phyloP scores from a whole-genome alignment of 2,888 invertebrate species.

The Lasioglossum villosulum region DNA sequence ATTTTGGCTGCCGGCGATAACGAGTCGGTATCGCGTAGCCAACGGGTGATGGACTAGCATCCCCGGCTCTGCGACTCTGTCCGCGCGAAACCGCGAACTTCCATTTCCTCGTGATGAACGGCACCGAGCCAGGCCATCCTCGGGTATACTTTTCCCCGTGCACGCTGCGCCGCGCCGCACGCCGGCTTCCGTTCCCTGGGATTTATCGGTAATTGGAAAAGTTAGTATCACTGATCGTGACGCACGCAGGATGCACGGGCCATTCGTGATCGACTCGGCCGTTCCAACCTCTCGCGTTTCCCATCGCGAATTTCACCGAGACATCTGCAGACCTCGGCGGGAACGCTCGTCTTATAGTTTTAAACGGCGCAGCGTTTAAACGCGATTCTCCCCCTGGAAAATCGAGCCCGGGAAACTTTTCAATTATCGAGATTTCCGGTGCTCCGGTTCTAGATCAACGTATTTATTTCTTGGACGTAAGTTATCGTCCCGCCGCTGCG shows the following conservation, averaged over 20 bases:
- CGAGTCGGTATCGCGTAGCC: neutral
- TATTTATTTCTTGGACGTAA: conserved; percentile 30
- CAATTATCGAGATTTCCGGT: conserved; percentile 37
- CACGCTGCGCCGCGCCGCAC: conserved; percentile 12
- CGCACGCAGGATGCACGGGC: conserved; percentile 35
- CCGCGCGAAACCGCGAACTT: conserved; percentile 7
- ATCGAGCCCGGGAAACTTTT: conserved; percentile 18
- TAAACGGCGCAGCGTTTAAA: conserved; percentile 28
- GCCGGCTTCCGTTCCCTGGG: conserved; percentile 34
- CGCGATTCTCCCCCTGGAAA: neutral
- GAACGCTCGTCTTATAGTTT: neutral
- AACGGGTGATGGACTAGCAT: conserved; percentile 5
- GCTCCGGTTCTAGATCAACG: neutral
- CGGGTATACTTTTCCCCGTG: conserved; percentile 24
- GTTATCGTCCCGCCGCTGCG: neutral
- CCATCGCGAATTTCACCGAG: neutral
- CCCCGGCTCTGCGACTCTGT: neutral
- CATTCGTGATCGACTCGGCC: neutral
- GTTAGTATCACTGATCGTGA: conserved; percentile 37
- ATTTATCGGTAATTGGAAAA: conserved; percentile 51
- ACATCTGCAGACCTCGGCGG: neutral
- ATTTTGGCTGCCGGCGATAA: neutral
- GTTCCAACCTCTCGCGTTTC: neutral
- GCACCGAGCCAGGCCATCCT: conserved; percentile 1
- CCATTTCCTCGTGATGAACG: conserved; percentile 32